Conservation (phyloP, 2,113 vertebrate genomes). For the Spermophilus dauricus region DNA sequence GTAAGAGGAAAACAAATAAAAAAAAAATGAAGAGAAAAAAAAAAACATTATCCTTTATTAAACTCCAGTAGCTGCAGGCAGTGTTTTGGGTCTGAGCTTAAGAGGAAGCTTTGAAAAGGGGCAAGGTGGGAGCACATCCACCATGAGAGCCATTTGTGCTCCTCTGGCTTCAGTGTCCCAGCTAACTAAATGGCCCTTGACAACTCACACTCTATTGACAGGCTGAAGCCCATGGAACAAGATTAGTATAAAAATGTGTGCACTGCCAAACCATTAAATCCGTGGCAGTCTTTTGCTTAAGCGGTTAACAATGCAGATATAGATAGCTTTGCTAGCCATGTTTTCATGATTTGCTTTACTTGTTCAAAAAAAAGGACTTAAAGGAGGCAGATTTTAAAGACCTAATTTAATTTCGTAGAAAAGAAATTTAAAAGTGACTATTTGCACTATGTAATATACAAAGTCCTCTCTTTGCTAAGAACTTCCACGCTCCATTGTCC, state of each 20-base stretch:
- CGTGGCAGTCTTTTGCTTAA: not conserved
- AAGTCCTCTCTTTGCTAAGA: not conserved
- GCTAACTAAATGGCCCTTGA: not conserved
- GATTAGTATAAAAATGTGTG: not conserved
- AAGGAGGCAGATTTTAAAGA: not conserved
- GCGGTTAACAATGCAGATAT: not conserved
- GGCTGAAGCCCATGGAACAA: not conserved
- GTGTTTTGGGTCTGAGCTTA: not conserved
- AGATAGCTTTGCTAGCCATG: not conserved
- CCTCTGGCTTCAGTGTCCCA: not conserved
- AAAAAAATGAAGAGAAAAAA: not conserved
- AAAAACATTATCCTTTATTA: constrained; percentile 4
- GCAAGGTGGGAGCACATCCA: not conserved
- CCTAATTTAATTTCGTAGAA: not conserved
- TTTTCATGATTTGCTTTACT: not conserved
- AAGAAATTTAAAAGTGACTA: not conserved
- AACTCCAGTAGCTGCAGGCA: not conserved
- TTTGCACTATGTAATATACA: not conserved
- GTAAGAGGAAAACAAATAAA: not conserved
- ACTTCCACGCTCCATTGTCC: not conserved
- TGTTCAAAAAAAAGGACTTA: constrained; percentile 8
- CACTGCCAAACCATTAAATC: not conserved
- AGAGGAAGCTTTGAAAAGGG: constrained; percentile 1
- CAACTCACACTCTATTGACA: not conserved
- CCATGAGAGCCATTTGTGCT: not conserved